Evolutionary conservation across 2,113 vertebrate species (phyloP).

Genomic region (Sitta europaea): DNA sequence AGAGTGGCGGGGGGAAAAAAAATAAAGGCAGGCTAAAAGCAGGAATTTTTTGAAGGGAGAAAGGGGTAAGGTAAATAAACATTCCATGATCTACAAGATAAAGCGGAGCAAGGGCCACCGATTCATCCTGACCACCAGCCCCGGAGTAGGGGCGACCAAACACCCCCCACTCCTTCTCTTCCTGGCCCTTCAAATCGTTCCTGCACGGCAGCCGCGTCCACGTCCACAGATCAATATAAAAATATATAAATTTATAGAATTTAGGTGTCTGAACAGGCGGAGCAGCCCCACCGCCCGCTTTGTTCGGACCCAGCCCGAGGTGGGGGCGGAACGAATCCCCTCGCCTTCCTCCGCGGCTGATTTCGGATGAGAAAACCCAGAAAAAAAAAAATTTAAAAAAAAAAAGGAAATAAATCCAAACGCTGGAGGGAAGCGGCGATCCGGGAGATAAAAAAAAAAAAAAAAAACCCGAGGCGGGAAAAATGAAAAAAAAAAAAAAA

Average conservation of each 20-base stretch:
- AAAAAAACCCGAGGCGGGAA: not conserved
- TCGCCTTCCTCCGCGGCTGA: not conserved
- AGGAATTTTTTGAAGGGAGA: not conserved
- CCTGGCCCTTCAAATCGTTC: not conserved
- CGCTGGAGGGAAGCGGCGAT: not conserved
- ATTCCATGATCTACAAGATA: not conserved
- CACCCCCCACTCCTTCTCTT: not conserved
- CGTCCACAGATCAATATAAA: not conserved
- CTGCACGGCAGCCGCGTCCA: not conserved
- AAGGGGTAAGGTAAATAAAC: not conserved
- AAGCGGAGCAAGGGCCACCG: not conserved
- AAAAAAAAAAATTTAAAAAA: not conserved
- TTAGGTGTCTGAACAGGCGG: not conserved
- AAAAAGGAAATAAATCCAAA: not conserved
- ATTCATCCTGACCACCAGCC: not conserved
- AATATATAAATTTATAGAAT: rapidly evolving
- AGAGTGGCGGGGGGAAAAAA: rapidly evolving
- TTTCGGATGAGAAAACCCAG: not conserved
- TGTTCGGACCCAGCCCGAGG: not conserved
- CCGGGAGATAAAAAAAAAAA: not conserved
- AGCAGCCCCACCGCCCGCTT: not conserved
- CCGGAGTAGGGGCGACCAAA: not conserved
- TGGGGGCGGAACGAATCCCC: not conserved
- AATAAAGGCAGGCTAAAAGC: not conserved
- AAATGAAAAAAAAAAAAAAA: not conserved